Conservation (phyloP, 2,113 vertebrate genomes). For the Ploceus nigricollis region DNA sequence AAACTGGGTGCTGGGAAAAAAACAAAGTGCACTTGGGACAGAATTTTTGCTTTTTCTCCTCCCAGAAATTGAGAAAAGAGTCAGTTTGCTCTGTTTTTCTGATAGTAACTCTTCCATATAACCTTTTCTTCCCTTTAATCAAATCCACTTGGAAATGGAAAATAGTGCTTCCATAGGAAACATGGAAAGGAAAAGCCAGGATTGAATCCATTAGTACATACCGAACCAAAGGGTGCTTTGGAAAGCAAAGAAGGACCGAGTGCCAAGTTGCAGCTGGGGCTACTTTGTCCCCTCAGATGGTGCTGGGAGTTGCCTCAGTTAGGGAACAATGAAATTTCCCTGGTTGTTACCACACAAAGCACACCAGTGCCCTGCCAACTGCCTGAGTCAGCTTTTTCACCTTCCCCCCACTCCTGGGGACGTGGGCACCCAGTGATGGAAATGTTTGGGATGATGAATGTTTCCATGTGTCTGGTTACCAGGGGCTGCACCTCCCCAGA, state of each 20-base stretch:
- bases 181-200: background rate
- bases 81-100: background rate
- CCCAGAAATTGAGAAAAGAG: background rate
- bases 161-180: background rate
- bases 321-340: background rate
- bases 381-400: background rate
- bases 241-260: background rate
- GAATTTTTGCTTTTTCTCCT: background rate
- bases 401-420: background rate
- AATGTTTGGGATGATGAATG: background rate
- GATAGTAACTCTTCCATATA: background rate
- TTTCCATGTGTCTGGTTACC: background rate
- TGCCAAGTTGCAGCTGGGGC: background rate
- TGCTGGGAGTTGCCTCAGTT: background rate
- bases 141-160: background rate
- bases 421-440: fast-evolving
- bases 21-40: background rate
- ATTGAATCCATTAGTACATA: background rate
- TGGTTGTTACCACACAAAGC: background rate
- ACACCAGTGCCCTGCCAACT: background rate
- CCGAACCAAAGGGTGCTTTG: background rate
- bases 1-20: background rate
- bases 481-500: background rate
- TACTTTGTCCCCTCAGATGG: background rate
- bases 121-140: background rate